Evolutionary conservation across 2,113 vertebrate species (phyloP).

Genomic region (Aix galericulata): DNA sequence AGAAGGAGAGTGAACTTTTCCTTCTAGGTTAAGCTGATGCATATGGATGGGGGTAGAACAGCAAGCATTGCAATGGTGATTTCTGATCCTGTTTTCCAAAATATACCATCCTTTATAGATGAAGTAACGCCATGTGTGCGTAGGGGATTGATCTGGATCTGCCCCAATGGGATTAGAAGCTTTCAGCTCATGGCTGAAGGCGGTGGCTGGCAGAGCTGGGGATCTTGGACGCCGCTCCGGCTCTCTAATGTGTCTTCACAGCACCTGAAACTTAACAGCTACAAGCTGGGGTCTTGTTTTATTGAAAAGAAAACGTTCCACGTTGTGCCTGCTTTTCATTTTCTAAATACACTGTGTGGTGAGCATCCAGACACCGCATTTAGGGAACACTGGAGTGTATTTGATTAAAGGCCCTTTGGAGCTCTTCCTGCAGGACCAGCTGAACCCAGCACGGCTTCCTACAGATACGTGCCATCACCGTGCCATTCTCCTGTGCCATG

Average conservation of each 20-base stretch:
- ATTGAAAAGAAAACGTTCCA: not conserved
- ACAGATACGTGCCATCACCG: not conserved
- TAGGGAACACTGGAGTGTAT: not conserved
- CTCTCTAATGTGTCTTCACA: not conserved
- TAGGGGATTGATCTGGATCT: not conserved
- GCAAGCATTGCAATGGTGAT: not conserved
- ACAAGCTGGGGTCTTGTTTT: not conserved
- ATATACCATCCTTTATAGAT: not conserved
- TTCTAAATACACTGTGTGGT: accelerated
- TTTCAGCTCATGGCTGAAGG: accelerated
- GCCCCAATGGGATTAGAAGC: not conserved
- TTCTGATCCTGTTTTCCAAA: not conserved
- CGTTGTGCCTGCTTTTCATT: not conserved
- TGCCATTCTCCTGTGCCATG: not conserved
- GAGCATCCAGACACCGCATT: not conserved
- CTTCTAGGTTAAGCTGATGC: not conserved
- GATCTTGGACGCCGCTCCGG: not conserved
- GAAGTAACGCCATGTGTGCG: not conserved
- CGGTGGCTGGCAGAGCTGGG: not conserved
- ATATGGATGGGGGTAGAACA: not conserved
- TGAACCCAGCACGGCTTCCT: not conserved
- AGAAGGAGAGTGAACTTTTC: not conserved
- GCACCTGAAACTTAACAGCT: not conserved
- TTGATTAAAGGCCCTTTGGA: not conserved
- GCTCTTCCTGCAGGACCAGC: not conserved